Base-by-base conservation (phyloP, 1,140 invertebrate species). In the Trissolcus basalis region DNA sequence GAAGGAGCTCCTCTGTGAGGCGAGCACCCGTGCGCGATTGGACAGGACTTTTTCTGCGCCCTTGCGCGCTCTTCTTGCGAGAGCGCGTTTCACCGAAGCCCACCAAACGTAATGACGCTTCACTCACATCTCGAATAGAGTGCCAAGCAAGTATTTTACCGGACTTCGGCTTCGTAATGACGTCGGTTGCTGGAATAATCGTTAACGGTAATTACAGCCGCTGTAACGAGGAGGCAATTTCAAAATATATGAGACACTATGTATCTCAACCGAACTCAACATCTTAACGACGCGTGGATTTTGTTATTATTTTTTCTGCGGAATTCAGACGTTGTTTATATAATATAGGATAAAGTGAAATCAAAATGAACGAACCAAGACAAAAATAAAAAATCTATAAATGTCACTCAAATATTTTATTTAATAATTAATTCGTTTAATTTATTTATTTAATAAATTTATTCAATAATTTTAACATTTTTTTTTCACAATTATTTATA, bases 81-180 rank as follows among this genome's bases (percentile, higher is more conserved):
- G n/a, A n/a, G n/a, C n/a, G n/a, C n/a, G n/a, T 69, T 78, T 73
- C 70, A 78, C 64, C 70, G 64, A 78, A 78, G 72, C 60, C 59
- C 49, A 72, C 69, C 58, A 64, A 68, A 78, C 72, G 64, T 75
- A 75, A 75, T 75, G 58, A 75, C 63, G 63, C 59, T 61, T 39
- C 39, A 59, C 53, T 68, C 71, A 41, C 54, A 58, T 67, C 71
- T 43, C 32, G 56, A 27, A 74, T 74, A 68, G 63, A 56, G 63
- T 45, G 71, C 50, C 48, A 63, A 27, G 6, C 19, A 27, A 67
- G 71, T 56, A 74, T 68, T 74, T 74, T 68, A 68, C 58, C 54
- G 58, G 32, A 56, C 35, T 44, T 49, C 47, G 47, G 32, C 60
- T 27, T 6, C 14, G 61, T 68, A 68, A 74, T 74, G 63, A 68